A percentile compares a stretch with the other conserved stretches of the same genome.
phyloP scores from a whole-genome alignment of 2,797 vertebrate species.

The Sebastes steindachneri region DNA sequence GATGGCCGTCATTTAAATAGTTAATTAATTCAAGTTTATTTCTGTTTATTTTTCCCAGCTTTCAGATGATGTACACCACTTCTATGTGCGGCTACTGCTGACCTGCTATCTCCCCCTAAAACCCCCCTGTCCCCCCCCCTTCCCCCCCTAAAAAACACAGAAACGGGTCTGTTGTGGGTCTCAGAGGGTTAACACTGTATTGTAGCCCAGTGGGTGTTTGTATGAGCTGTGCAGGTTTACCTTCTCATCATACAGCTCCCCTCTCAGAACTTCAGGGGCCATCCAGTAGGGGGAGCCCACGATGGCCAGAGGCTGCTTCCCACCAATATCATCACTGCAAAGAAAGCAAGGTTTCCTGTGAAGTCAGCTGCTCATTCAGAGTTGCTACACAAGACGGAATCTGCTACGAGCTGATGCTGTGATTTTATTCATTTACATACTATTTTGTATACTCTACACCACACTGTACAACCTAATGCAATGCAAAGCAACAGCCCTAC shows the following conservation, averaged over 20 bases:
- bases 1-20: too few species aligned
- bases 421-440: neutral
- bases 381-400: neutral
- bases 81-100: too few species aligned
- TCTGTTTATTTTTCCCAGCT: too few species aligned
- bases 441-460: neutral
- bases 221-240: constrained; percentile 65
- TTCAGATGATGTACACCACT: too few species aligned
- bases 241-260: constrained; percentile 94
- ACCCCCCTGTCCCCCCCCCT: rapidly evolving
- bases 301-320: constrained; percentile 88
- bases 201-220: neutral
- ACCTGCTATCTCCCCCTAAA: neutral
- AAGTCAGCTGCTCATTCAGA: neutral
- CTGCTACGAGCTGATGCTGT: neutral
- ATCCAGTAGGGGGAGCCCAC: constrained; percentile 97
- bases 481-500: neutral
- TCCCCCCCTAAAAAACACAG: too few species aligned
- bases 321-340: constrained; percentile 82
- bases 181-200: neutral
- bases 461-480: too few species aligned
- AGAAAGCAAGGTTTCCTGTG: neutral
- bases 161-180: too few species aligned
- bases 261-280: constrained; percentile 93
- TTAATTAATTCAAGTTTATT: too few species aligned